These are phyloP conservation scores for Pandion haliaetus DNA, from an alignment of 2,113 vertebrate species.

Conservation along the genomic window DNA sequence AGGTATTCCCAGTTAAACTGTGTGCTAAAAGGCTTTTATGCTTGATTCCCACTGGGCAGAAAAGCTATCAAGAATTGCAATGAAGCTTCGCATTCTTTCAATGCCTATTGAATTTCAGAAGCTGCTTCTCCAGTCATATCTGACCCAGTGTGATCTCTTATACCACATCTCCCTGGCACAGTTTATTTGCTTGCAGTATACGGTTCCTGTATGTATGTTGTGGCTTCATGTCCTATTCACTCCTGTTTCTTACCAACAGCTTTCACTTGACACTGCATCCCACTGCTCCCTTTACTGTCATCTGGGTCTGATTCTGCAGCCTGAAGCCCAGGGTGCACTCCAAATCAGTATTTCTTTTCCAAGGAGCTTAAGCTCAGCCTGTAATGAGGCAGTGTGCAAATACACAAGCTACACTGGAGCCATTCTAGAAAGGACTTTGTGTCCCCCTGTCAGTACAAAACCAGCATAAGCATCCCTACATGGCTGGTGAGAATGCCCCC, in stretches of 20 bases:
- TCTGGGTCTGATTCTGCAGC: background rate
- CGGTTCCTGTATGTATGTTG: background rate
- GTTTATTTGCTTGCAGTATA: background rate
- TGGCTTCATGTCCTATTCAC: background rate
- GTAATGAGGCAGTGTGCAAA: background rate
- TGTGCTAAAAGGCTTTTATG: conserved; percentile 35
- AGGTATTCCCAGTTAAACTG: conserved; percentile 47
- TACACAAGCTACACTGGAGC: background rate
- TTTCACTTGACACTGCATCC: background rate
- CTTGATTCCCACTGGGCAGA: conserved; percentile 30
- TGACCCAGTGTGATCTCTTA: background rate
- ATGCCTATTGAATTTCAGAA: conserved; percentile 46
- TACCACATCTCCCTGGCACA: background rate
- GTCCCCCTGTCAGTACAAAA: background rate
- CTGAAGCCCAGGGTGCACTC: background rate
- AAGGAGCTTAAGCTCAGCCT: background rate
- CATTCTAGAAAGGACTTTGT: background rate
- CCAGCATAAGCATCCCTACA: background rate
- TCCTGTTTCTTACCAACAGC: background rate
- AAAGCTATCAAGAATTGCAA: conserved; percentile 40
- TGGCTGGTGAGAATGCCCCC: fast-evolving
- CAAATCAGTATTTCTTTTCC: background rate
- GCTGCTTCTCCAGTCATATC: background rate
- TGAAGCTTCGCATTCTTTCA: conserved; percentile 25
- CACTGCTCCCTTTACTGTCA: background rate